Percentiles rank a stretch among this genome's conserved stretches.
phyloP scores from a whole-genome alignment of 2,888 invertebrate species.

The Crossocerus cetratus region DNA sequence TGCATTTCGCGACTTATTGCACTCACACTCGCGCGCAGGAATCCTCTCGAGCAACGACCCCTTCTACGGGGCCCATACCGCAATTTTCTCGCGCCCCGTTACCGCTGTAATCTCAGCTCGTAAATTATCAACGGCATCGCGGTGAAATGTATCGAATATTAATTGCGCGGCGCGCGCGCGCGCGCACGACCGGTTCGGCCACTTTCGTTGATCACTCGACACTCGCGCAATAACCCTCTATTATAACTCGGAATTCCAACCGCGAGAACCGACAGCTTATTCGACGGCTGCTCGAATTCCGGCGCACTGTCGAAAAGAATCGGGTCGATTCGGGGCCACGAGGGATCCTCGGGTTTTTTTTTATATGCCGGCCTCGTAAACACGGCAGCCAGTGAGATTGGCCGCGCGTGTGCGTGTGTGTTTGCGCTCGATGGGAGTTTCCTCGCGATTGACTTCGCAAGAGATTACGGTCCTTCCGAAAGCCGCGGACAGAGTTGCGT shows the following conservation, averaged over 20 bases:
- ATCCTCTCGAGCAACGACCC: background rate
- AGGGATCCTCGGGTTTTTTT: no score
- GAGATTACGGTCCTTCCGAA: conserved; percentile 19
- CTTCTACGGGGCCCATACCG: background rate
- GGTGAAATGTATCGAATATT: background rate
- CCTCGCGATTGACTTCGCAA: conserved; percentile 29
- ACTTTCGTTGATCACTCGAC: background rate
- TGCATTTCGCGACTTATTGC: conserved; percentile 12
- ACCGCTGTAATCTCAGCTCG: conserved; percentile 27
- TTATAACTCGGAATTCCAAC: no score
- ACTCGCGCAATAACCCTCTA: no score
- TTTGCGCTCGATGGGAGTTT: conserved; percentile 20
- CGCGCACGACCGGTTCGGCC: background rate
- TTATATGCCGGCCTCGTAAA: no score
- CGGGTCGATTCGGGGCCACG: no score
- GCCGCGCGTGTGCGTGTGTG: no score
- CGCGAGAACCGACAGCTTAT: no score
- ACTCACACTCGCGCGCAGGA: background rate
- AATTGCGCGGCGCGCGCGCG: background rate
- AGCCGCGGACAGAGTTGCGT: background rate
- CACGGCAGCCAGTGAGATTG: no score
- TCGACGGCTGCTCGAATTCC: no score
- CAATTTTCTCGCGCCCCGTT: background rate
- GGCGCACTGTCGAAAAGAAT: no score
- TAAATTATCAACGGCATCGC: conserved; percentile 5